These are phyloP conservation scores for Muscicapa striata DNA, from an alignment of 2,797 vertebrate species.

Conservation along the genomic window DNA sequence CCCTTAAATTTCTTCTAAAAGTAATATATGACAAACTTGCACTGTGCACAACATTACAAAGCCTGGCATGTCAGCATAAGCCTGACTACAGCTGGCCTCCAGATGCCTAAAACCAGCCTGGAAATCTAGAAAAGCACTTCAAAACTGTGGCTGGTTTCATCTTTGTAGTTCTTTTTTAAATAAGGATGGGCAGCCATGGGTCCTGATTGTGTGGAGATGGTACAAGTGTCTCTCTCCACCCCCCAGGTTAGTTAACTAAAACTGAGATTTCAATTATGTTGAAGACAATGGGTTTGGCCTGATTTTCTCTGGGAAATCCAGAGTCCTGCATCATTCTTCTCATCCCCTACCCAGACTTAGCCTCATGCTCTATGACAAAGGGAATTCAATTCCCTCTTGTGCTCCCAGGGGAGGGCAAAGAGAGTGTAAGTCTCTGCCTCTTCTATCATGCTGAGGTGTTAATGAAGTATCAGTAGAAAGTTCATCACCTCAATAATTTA, in stretches of 20 bases:
- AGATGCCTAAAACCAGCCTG: not conserved
- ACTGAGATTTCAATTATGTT: not conserved
- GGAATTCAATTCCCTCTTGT: slow-evolving; percentile 4
- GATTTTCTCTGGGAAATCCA: not conserved
- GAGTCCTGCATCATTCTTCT: not conserved
- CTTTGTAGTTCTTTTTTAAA: not conserved
- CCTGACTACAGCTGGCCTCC: not conserved
- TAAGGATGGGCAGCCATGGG: not conserved
- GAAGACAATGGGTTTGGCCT: not conserved
- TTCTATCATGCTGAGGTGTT: not conserved
- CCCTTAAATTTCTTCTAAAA: not conserved
- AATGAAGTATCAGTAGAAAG: slow-evolving; percentile 12
- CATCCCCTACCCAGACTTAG: not conserved
- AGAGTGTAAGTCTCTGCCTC: not conserved
- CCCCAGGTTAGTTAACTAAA: not conserved
- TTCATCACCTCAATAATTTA: not conserved
- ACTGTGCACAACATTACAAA: not conserved
- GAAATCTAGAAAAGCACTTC: not conserved
- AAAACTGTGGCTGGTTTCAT: not conserved
- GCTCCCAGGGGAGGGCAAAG: not conserved
- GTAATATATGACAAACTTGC: not conserved
- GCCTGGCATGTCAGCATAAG: not conserved
- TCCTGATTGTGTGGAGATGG: not conserved
- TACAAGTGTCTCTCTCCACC: rapidly evolving
- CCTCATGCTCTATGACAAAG: not conserved